Evolutionary conservation across 2,113 vertebrate species (phyloP).

Genomic region (Microtus pennsylvanicus): DNA sequence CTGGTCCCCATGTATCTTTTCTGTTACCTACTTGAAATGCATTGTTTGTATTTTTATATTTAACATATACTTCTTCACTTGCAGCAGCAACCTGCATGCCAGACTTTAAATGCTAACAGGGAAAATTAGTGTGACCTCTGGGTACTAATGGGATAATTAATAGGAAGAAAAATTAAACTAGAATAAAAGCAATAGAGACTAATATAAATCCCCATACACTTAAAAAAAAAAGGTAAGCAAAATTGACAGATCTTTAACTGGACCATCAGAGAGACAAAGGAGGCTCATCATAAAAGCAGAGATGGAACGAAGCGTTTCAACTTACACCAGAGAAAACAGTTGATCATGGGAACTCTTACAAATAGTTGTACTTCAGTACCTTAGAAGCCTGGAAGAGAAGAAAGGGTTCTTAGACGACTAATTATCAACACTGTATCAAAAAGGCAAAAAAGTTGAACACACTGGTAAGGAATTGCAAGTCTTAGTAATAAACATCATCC

Average conservation of each 20-base stretch:
- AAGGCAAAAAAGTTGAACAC: neutral
- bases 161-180: neutral
- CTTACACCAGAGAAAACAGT: neutral
- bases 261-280: neutral
- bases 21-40: neutral
- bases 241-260: neutral
- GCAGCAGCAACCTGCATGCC: neutral
- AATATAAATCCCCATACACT: neutral
- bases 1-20: neutral
- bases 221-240: neutral
- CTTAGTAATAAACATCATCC: neutral
- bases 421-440: neutral
- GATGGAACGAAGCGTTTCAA: neutral
- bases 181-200: neutral
- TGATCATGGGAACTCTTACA: neutral
- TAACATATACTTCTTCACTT: constrained; percentile 6
- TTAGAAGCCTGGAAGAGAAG: neutral
- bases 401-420: neutral
- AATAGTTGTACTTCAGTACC: neutral
- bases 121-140: neutral
- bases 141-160: neutral
- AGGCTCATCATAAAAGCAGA: neutral
- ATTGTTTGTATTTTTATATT: constrained; percentile 13
- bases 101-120: neutral
- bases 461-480: neutral